Percentiles rank a stretch among this genome's conserved stretches.
phyloP scores from a whole-genome alignment of 2,113 vertebrate genomes.

The Neolamprologus modestus region DNA sequence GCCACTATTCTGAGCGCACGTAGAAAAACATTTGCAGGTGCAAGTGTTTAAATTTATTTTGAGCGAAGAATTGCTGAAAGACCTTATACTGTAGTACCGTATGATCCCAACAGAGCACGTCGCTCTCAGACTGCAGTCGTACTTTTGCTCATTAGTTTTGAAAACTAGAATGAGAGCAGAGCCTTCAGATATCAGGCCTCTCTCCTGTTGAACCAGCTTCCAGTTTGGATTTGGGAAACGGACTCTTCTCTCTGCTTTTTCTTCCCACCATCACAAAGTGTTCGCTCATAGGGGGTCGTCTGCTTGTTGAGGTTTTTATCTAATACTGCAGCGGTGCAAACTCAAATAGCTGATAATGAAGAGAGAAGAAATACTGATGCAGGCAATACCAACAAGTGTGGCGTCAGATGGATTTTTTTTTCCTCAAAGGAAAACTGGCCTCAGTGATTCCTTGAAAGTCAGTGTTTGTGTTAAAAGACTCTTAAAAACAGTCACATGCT shows the following conservation, averaged over 20 bases:
- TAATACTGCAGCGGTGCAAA: rapidly evolving
- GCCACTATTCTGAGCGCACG: no score
- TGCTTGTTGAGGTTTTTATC: neutral
- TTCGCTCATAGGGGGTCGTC: rapidly evolving
- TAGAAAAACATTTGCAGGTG: no score
- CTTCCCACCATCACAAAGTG: neutral
- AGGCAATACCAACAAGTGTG: no score
- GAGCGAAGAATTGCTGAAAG: no score
- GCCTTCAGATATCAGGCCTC: neutral
- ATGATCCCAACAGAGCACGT: neutral
- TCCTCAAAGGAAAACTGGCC: rapidly evolving
- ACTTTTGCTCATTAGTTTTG: neutral
- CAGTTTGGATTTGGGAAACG: neutral
- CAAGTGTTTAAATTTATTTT: no score
- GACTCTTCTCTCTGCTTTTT: rapidly evolving
- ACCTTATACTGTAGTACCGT: neutral
- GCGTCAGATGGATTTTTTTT: no score
- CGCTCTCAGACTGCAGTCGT: neutral
- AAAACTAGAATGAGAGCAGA: no score
- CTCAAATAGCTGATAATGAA: no score
- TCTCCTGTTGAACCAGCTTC: rapidly evolving
- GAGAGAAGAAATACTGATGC: no score
- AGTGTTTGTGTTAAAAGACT: no score
- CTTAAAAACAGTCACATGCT: neutral
- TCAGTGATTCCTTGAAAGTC: no score